A percentile compares a stretch with the other conserved stretches of the same genome.
These are phyloP conservation scores for Microctonus aethiopoides DNA, from an alignment of 2,888 invertebrate genomes.

Conservation along the genomic window DNA sequence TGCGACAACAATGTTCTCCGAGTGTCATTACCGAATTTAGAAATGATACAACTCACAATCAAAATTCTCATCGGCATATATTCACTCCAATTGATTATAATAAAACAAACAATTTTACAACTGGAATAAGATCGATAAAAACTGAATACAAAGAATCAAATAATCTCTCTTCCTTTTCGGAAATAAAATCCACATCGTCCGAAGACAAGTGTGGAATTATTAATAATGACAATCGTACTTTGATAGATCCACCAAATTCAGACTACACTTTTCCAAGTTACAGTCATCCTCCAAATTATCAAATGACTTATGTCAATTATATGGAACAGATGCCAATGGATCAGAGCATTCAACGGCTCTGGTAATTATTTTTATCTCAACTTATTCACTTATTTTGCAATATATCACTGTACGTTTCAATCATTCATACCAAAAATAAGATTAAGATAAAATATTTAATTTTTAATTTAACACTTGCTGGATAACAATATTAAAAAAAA, in stretches of 20 bases:
- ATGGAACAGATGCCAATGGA: constrained; percentile 58
- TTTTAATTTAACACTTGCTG: too few relatives aligned
- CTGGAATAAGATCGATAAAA: constrained; percentile 49
- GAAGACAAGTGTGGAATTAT: constrained; percentile 39
- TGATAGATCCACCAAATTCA: constrained; percentile 48
- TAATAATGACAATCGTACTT: constrained; percentile 49
- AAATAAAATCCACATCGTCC: constrained; percentile 44
- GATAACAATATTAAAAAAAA: too few relatives aligned
- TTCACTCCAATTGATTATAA: constrained; percentile 46
- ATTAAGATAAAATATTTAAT: neutral
- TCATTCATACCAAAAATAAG: neutral
- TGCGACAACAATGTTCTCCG: constrained; percentile 48
- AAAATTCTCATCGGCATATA: constrained; percentile 47
- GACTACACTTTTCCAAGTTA: constrained; percentile 59
- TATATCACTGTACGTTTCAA: neutral
- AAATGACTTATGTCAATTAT: constrained; percentile 62
- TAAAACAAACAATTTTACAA: constrained; percentile 46
- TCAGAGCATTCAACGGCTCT: constrained; percentile 60
- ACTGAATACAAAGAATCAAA: constrained; percentile 51
- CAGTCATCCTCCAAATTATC: constrained; percentile 54
- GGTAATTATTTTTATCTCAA: constrained; percentile 46
- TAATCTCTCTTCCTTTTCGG: constrained; percentile 49
- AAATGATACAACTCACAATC: constrained; percentile 44
- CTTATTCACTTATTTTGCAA: neutral
- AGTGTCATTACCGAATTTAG: constrained; percentile 51